These are phyloP conservation scores for Bufo gargarizans DNA, from an alignment of 2,113 vertebrate genomes.

Conservation along the genomic window DNA sequence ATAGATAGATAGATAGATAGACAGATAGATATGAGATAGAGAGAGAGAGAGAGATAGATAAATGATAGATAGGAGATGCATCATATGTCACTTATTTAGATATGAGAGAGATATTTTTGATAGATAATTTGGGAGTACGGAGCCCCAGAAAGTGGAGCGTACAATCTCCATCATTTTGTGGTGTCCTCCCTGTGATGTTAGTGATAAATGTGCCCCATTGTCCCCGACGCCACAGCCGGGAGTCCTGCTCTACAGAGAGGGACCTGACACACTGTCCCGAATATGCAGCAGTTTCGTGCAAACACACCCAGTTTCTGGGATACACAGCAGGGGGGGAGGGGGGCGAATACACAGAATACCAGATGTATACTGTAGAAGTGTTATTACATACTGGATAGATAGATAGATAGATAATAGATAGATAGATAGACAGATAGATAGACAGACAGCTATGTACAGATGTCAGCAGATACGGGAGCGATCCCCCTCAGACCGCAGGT, in stretches of 20 bases:
- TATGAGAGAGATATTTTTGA: neutral
- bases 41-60: neutral
- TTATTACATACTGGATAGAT: neutral
- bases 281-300: neutral
- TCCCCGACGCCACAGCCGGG: neutral
- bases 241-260: neutral
- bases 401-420: too few relatives aligned
- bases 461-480: too few relatives aligned
- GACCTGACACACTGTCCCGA: neutral
- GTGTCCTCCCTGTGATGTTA: neutral
- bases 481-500: too few relatives aligned
- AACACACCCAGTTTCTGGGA: slow-evolving; percentile 14
- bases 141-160: too few relatives aligned
- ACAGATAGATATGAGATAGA: neutral
- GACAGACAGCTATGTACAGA: too few relatives aligned
- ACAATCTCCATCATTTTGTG: too few relatives aligned
- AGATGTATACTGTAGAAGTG: too few relatives aligned
- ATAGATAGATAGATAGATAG: neutral
- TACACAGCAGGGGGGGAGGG: neutral
- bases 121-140: too few relatives aligned
- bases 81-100: too few relatives aligned
- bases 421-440: neutral
- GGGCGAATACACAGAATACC: too few relatives aligned
- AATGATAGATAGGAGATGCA: neutral
- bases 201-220: neutral